Evolutionary conservation across 2,888 invertebrate species (phyloP), one percentile per base, ranked within the genome.

Genomic region (Macropis europaea): DNA sequence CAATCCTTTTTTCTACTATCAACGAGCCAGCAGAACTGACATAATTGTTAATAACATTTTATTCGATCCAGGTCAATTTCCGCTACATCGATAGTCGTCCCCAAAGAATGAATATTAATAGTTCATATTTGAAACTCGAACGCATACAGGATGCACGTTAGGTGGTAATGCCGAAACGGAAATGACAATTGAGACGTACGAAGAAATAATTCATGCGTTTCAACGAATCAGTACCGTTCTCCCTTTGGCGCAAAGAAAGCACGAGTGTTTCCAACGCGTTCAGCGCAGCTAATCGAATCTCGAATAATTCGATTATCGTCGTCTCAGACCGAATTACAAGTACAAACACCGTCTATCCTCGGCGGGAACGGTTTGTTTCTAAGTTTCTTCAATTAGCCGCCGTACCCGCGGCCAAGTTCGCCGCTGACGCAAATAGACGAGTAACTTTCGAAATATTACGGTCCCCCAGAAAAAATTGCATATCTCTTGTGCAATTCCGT

Each of bases 221-320:
- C 7, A 30, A n/a, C n/a, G n/a, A n/a, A n/a, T n/a, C n/a, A 13
- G 7, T 3, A n/a, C 17, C 2, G 22, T 6, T 34, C 17, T n/a
- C 48, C 28, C 53, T 17, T 11, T 34, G 11, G n/a, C 26, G 24
- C 28, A 48, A 48, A 43, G 38, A 45, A 53, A 40, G 19, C 40
- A n/a, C n/a, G n/a, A 32, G 15, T 24, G 24, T 38, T 24, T 22
- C 19, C 17, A 34, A 52, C 28, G 26, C 45, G 40, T 36, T 40
- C 38, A 17, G 13, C 19, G 19, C 28, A 34, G 45, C 57, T 70
- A 57, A 47, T 56, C 52, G 70, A 62, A 53, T 69, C 30, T 30
- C 45, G 45, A 56, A 56, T 75, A 79, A 79, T 62, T 72, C 76
- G 69, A 76, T 79, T 79, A 63, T 56, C 61, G 38, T 53, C 48